phyloP scores from a whole-genome alignment of 2,888 invertebrate genomes.

The Drosophila basisetae region DNA sequence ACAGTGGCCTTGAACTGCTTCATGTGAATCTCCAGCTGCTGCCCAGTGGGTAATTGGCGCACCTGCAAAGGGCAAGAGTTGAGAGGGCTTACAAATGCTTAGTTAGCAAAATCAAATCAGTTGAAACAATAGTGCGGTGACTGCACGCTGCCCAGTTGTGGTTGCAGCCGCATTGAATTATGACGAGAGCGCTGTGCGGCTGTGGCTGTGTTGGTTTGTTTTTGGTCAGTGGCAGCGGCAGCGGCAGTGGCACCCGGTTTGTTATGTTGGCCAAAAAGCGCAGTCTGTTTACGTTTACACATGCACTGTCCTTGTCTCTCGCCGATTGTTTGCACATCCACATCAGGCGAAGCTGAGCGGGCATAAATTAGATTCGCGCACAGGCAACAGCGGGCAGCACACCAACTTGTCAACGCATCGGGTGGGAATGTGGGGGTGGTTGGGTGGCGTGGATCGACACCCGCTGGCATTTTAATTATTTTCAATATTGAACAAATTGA shows the following conservation, averaged over 20 bases:
- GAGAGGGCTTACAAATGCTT: constrained; percentile 39
- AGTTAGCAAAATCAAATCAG: constrained; percentile 75
- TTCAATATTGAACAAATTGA: constrained; percentile 82
- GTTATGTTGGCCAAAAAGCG: constrained; percentile 63
- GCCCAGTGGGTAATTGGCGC: constrained; percentile 87
- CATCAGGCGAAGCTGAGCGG: constrained; percentile 39
- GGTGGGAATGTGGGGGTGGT: not conserved
- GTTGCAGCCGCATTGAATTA: constrained; percentile 66
- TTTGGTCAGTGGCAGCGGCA: constrained; percentile 37
- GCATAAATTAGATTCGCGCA: constrained; percentile 70
- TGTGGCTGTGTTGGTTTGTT: constrained; percentile 57
- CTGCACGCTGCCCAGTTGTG: constrained; percentile 46
- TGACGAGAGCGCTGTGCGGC: constrained; percentile 59
- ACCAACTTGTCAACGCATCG: constrained; percentile 62
- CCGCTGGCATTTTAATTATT: constrained; percentile 81
- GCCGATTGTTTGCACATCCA: constrained; percentile 64
- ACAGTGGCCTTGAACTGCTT: constrained; percentile 94
- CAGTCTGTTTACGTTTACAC: constrained; percentile 67
- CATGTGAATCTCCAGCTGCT: constrained; percentile 92
- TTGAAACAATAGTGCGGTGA: constrained; percentile 78
- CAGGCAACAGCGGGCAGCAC: constrained; percentile 28
- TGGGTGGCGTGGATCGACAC: constrained; percentile 23
- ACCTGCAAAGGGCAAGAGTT: constrained; percentile 72
- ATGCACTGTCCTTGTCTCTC: constrained; percentile 15
- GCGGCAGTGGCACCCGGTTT: constrained; percentile 2